Evolutionary conservation across 2,888 invertebrate species (phyloP).

Genomic region (Lepidocyrtinus sp.): DNA sequence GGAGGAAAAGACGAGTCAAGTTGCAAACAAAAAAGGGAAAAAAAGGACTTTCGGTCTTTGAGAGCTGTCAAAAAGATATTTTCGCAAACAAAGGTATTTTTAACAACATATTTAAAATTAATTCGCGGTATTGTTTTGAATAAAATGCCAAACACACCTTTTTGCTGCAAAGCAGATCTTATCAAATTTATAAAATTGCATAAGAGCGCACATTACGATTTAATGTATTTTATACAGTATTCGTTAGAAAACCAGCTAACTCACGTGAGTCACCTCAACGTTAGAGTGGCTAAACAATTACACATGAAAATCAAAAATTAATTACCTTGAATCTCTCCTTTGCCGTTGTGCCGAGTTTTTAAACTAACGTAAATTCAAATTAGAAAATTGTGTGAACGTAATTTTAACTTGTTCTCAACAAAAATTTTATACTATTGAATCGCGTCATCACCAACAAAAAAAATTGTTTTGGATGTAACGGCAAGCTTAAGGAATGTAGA

Average conservation of each 20-base stretch:
- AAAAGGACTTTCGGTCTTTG: no score
- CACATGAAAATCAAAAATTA: slow-evolving; percentile 7
- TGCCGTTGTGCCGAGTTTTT: no score
- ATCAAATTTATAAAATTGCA: no score
- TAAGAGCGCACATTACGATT: background rate
- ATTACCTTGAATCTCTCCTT: slow-evolving; percentile 6
- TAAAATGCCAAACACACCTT: no score
- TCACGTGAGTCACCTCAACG: background rate
- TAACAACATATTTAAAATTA: background rate
- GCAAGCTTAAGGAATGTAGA: background rate
- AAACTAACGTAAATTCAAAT: background rate
- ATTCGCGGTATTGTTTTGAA: no score
- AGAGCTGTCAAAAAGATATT: background rate
- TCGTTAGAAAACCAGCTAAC: background rate
- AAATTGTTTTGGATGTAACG: background rate
- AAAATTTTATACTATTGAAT: background rate
- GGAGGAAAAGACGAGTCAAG: background rate
- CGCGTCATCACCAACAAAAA: no score
- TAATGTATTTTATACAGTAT: background rate
- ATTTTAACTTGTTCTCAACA: background rate
- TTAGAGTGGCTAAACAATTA: background rate
- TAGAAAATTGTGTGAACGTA: background rate
- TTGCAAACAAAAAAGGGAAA: background rate
- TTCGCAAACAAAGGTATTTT: background rate
- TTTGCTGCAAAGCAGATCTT: no score